Conservation (phyloP, 2,888 invertebrate genomes). For the Pristionchus entomophagus region DNA sequence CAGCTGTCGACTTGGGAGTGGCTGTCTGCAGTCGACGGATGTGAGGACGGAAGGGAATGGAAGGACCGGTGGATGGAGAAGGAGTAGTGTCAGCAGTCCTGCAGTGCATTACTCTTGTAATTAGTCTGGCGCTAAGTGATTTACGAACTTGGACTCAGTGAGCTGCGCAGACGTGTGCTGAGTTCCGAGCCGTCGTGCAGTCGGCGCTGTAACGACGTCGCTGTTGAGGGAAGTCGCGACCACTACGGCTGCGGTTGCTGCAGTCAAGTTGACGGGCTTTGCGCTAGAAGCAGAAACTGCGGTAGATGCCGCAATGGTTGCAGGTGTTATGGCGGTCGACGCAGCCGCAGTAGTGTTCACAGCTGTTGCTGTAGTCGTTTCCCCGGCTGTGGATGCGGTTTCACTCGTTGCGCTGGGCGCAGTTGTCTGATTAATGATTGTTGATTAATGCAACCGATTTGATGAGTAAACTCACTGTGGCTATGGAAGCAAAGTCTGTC, state of each 20-base stretch:
- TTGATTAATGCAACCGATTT: too few species aligned
- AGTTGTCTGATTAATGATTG: too few species aligned
- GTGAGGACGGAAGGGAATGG: background rate
- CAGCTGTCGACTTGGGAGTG: background rate
- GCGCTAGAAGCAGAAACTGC: background rate
- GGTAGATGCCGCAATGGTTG: background rate
- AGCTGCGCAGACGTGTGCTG: too few species aligned
- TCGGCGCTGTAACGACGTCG: background rate
- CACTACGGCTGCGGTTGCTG: background rate
- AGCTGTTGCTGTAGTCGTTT: background rate
- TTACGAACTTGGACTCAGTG: too few species aligned
- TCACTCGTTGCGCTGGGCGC: background rate
- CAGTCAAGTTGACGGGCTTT: background rate
- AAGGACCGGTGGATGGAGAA: background rate
- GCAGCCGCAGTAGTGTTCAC: background rate
- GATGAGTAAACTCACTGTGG: background rate
- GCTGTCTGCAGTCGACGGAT: background rate
- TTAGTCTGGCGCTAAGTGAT: too few species aligned
- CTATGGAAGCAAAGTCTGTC: background rate
- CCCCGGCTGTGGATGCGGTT: background rate
- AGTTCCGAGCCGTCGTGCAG: too few species aligned
- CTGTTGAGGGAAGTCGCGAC: background rate
- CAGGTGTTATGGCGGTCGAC: background rate
- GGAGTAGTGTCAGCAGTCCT: too few species aligned
- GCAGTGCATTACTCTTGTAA: too few species aligned